Evolutionary conservation across 1,140 invertebrate genomes (phyloP).

Genomic region (Trichonephila clavata): DNA sequence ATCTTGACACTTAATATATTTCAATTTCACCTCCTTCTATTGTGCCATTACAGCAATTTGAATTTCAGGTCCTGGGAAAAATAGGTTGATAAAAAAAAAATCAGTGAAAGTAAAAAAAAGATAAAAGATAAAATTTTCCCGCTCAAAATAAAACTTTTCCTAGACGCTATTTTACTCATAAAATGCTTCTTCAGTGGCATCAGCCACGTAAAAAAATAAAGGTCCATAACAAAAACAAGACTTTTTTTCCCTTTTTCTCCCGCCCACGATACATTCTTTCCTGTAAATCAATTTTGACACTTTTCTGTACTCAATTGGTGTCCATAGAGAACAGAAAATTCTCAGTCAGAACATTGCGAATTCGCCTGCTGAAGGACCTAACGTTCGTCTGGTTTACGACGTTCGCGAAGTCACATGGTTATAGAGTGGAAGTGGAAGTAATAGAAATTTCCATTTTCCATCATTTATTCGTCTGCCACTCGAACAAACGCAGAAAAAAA

Average conservation of each 20-base stretch:
- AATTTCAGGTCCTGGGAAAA: constrained; percentile 1
- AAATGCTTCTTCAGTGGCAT: background rate
- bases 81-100: constrained; percentile 11
- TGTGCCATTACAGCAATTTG: background rate
- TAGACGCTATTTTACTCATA: background rate
- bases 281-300: background rate
- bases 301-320: background rate
- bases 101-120: constrained; percentile 2
- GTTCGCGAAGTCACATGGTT: constrained; percentile 15
- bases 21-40: background rate
- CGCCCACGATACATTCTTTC: background rate
- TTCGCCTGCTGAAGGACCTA: constrained; percentile 1
- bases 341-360: background rate
- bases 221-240: background rate
- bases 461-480: constrained; percentile 14
- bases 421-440: constrained; percentile 14
- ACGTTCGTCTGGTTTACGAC: constrained; percentile 35
- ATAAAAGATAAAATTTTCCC: background rate
- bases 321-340: background rate
- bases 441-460: constrained; percentile 39
- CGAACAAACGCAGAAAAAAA: constrained; percentile 39
- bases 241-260: background rate
- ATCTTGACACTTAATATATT: background rate
- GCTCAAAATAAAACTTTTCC: background rate
- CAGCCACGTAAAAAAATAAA: background rate